Evolutionary conservation across 1,140 invertebrate genomes (phyloP).

Genomic region (Cheumatopsyche charites): DNA sequence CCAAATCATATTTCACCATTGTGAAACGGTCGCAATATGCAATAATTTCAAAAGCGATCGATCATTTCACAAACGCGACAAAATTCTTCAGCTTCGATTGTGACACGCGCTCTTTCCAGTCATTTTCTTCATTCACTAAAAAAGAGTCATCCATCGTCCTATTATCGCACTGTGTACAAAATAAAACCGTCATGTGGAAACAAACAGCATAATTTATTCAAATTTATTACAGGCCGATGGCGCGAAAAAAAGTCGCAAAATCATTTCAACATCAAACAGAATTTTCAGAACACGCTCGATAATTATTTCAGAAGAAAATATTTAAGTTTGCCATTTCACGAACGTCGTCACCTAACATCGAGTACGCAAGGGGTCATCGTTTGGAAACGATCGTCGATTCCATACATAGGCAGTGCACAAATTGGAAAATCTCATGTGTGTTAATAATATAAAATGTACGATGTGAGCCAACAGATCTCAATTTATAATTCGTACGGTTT

Average conservation of each 20-base stretch:
- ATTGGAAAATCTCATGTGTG: too few species aligned
- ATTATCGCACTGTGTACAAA: not conserved
- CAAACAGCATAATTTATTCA: conserved; percentile 9
- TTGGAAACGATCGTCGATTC: not conserved
- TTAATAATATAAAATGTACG: too few species aligned
- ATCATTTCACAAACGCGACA: conserved; percentile 33
- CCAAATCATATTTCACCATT: conserved; percentile 2
- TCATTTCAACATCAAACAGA: not conserved
- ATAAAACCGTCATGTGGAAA: not conserved
- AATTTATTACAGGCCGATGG: not conserved
- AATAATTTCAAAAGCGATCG: conserved; percentile 28
- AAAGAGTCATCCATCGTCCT: conserved; percentile 16
- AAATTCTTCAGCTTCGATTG: conserved; percentile 28
- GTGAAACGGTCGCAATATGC: conserved; percentile 9
- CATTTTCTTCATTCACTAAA: not conserved
- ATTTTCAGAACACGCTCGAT: not conserved
- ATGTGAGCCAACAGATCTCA: too few species aligned
- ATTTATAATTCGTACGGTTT: too few species aligned
- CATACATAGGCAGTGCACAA: too few species aligned
- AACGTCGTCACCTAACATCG: too few species aligned
- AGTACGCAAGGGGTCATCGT: conserved; percentile 10
- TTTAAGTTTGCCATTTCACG: too few species aligned
- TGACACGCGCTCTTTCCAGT: conserved; percentile 6
- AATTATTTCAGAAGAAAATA: too few species aligned
- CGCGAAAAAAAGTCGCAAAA: not conserved